Base-by-base conservation (phyloP, 1,140 invertebrate species). In the Archivesica marissinica region DNA sequence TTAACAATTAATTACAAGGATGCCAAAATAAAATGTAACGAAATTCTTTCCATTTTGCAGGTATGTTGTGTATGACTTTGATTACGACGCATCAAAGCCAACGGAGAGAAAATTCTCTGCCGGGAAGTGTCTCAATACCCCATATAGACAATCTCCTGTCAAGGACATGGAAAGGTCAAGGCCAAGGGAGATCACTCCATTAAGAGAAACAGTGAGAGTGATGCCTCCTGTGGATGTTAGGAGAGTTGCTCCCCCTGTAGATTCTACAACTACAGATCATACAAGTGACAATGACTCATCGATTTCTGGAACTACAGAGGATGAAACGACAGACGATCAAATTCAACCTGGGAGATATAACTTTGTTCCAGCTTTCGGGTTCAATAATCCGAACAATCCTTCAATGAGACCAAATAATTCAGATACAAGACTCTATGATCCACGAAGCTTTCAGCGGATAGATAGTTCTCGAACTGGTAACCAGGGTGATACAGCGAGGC, bases 241-340 rank as follows among this genome's bases (percentile, higher is more conserved):
- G n/a, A 61, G 76, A 13, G 38, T 59, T 83, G 9, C 56, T 33
- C 15, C 52, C 68, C 66, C 47, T 38, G 23, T 83, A 1, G 80
- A 83, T n/a, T 70, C 64, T 2, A 56, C 41, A 23, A 83, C 64
- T 23, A 83, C 80, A 9, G 80, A 83, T 64, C 80, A 83, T n/a
- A 83, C 80, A 50, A 74, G 68, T 75, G 80, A 83, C n/a, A 83
- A 83, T 74, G 79, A 81, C n/a, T 83, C 80, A 20, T 83, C 80
- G 6, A 30, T 74, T 9, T 83, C 80, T 2, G 80, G 25, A n/a
- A 83, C 80, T 2, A 75, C 68, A 1, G 80, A 83, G 25, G 80
- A 83, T 54, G 70, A 75, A 38, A 83, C 80, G 13, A 82, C 80
- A 0, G 80, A 83, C 33, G 80, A 83, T 44, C 68, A 74, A 35